phyloP scores from a whole-genome alignment of 1,140 invertebrate genomes.

The Bombus consobrinus region DNA sequence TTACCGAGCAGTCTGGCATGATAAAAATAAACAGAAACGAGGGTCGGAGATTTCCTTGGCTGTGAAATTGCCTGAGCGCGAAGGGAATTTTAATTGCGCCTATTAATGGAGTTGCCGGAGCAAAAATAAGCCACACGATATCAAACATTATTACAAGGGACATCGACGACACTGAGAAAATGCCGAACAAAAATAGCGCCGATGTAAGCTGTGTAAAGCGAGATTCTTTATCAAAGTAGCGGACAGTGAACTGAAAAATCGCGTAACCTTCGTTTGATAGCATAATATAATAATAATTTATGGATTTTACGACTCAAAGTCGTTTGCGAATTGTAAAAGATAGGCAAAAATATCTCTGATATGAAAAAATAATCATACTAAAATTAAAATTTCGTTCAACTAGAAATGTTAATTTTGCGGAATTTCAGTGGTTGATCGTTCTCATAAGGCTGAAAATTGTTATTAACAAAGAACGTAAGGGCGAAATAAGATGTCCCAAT shows the following conservation, averaged over 20 bases:
- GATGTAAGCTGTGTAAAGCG: background rate
- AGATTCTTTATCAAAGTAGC: background rate
- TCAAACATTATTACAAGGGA: constrained; percentile 12
- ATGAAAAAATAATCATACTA: background rate
- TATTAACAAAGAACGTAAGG: constrained; percentile 27
- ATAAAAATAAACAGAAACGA: constrained; percentile 20
- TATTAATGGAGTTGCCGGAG: constrained; percentile 14
- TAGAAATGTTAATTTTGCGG: background rate
- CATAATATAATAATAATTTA: background rate
- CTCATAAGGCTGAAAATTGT: constrained; percentile 20
- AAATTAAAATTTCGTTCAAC: constrained; percentile 1
- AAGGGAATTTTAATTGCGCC: constrained; percentile 36
- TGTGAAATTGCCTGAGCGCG: constrained; percentile 33
- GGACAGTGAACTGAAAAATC: background rate
- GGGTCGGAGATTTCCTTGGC: constrained; percentile 8
- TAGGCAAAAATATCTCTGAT: background rate
- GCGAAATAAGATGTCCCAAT: constrained; percentile 39
- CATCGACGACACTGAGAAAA: background rate
- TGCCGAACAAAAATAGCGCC: background rate
- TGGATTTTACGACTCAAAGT: background rate
- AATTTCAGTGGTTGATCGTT: background rate
- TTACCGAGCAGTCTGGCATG: constrained; percentile 1
- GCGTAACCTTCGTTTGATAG: background rate
- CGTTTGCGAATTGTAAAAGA: background rate
- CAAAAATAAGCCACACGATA: constrained; percentile 10